A percentile compares a stretch with the other conserved stretches of the same genome.
These are phyloP conservation scores for Branchipolynoe longqiensis DNA, from an alignment of 2,888 invertebrate genomes.

Conservation along the genomic window DNA sequence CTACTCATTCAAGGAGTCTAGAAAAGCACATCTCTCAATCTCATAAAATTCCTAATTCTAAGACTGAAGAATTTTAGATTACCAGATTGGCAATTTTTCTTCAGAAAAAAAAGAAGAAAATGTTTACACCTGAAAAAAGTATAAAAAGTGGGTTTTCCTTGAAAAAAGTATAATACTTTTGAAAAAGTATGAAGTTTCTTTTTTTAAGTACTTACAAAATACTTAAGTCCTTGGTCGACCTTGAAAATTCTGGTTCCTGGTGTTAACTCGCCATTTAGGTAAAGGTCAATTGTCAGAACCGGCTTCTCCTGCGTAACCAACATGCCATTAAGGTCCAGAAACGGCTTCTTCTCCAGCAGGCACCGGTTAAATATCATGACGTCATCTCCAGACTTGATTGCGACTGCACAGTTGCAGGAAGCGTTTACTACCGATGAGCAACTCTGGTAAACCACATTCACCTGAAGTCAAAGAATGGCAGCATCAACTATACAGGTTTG, in stretches of 20 bases:
- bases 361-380: slow-evolving; percentile 37
- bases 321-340: background rate
- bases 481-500: no score
- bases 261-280: slow-evolving; percentile 63
- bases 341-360: background rate
- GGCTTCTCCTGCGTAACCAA: slow-evolving; percentile 21
- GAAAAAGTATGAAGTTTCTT: background rate
- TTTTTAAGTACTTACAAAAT: slow-evolving; percentile 54
- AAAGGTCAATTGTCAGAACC: slow-evolving; percentile 61
- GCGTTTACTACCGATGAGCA: slow-evolving; percentile 52
- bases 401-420: slow-evolving; percentile 49
- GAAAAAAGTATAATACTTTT: no score
- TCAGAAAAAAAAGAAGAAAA: no score
- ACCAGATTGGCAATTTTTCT: no score
- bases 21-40: no score
- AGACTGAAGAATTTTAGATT: no score
- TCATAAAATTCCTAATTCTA: no score
- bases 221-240: slow-evolving; percentile 60
- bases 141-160: no score
- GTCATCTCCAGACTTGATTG: slow-evolving; percentile 53
- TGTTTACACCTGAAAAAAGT: no score
- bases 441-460: slow-evolving; percentile 62
- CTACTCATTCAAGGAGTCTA: no score
- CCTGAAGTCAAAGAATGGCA: no score
- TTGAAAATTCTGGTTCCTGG: slow-evolving; percentile 62